Conservation (phyloP, 2,888 invertebrate genomes). For the Eilema griseolum region DNA sequence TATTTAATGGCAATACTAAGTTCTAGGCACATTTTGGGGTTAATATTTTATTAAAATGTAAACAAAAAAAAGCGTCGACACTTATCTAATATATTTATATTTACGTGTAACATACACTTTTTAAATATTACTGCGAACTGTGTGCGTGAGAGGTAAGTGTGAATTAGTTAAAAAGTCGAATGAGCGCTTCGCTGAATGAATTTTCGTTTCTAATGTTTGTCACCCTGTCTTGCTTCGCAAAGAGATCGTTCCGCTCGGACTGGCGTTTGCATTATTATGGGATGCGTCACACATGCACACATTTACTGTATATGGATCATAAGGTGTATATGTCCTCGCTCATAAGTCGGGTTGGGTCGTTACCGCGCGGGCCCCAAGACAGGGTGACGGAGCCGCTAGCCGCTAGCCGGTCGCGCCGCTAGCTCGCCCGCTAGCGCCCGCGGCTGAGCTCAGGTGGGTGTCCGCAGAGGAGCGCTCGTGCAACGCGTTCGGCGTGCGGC, state of each 20-base stretch:
- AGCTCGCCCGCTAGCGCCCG: background rate
- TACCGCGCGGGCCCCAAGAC: conserved; percentile 25
- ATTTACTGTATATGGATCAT: background rate
- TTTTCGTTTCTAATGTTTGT: conserved; percentile 58
- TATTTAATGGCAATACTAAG: conserved; percentile 53
- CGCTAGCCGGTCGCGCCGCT: background rate
- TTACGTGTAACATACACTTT: conserved; percentile 54
- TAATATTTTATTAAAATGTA: conserved; percentile 26
- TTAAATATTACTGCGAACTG: conserved; percentile 31
- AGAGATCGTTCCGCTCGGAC: conserved; percentile 41
- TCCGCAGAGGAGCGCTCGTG: conserved; percentile 85
- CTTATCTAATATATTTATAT: conserved; percentile 40
- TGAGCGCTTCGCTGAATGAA: conserved; percentile 62
- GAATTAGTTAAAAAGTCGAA: conserved; percentile 41
- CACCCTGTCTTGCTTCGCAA: conserved; percentile 76
- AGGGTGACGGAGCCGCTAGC: conserved; percentile 35
- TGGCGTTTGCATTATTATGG: conserved; percentile 40
- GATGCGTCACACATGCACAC: conserved; percentile 25
- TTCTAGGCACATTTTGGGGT: conserved; percentile 45
- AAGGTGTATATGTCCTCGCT: background rate
- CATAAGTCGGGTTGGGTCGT: background rate
- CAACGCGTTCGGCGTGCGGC: conserved; percentile 95
- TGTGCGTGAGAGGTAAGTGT: conserved; percentile 61
- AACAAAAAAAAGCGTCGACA: conserved; percentile 35
- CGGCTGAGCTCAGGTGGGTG: conserved; percentile 78